phyloP scores from a whole-genome alignment of 2,797 vertebrate species.

The Cottoperca gobio region DNA sequence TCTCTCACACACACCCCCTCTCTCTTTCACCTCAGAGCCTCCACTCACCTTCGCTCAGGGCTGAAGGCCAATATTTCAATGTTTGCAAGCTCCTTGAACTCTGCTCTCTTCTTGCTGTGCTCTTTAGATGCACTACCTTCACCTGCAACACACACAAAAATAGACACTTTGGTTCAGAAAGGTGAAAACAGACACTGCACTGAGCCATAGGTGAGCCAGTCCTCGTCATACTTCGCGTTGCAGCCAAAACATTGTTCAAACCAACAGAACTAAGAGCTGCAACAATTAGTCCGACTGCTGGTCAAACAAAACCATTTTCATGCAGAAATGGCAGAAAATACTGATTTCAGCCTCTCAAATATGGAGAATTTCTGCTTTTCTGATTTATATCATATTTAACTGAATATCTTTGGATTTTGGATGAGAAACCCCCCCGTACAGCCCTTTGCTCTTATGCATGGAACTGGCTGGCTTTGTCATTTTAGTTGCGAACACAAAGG shows the following conservation, averaged over 20 bases:
- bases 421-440: neutral
- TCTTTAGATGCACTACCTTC: conserved; percentile 75
- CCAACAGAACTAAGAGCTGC: neutral
- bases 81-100: conserved; percentile 68
- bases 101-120: conserved; percentile 71
- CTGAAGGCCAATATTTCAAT: conserved; percentile 83
- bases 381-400: too few relatives aligned
- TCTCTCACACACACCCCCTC: neutral
- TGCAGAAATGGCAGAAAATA: too few relatives aligned
- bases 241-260: conserved; percentile 1
- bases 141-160: conserved; percentile 64
- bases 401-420: too few relatives aligned
- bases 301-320: neutral
- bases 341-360: too few relatives aligned
- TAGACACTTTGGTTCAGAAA: neutral
- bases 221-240: neutral
- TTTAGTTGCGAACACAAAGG: conserved; percentile 51
- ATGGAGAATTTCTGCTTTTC: too few relatives aligned
- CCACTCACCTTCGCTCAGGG: conserved; percentile 89
- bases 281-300: neutral
- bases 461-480: conserved; percentile 30
- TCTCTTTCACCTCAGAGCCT: neutral
- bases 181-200: neutral
- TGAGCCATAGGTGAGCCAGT: accelerated
- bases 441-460: conserved; percentile 16